A percentile compares a stretch with the other conserved stretches of the same genome.
These are phyloP conservation scores for Myanophis thanlyinensis DNA, from an alignment of 2,113 vertebrate species.

Conservation along the genomic window DNA sequence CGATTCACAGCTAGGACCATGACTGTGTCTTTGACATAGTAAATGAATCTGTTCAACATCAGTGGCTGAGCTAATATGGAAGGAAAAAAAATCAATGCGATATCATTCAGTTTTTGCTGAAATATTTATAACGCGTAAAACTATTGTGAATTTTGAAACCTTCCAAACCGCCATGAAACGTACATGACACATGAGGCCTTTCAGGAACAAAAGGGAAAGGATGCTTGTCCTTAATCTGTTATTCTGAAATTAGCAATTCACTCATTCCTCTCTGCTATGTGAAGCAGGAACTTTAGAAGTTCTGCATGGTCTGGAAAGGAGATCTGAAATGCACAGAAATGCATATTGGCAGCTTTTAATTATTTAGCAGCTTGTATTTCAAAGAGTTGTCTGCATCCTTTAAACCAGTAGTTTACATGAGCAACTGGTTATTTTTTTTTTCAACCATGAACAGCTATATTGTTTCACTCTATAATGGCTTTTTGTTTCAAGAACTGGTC, in stretches of 20 bases:
- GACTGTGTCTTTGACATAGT: constrained; percentile 76
- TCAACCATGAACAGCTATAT: neutral
- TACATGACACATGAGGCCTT: rapidly evolving
- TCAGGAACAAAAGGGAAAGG: neutral
- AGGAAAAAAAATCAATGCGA: constrained; percentile 72
- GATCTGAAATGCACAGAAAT: neutral
- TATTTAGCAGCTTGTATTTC: neutral
- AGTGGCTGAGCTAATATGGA: constrained; percentile 78
- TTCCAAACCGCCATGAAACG: neutral
- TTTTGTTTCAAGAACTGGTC: neutral
- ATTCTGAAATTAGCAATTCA: neutral
- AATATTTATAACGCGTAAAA: constrained; percentile 46
- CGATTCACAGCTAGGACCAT: constrained; percentile 84
- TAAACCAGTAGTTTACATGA: neutral
- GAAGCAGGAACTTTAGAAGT: neutral
- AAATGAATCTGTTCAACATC: constrained; percentile 86
- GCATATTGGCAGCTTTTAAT: neutral
- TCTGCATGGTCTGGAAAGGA: neutral
- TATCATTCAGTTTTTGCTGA: constrained; percentile 79
- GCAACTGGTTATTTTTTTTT: neutral
- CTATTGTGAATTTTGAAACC: neutral
- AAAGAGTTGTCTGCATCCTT: neutral
- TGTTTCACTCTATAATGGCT: neutral
- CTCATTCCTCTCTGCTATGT: neutral
- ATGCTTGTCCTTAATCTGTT: neutral